Conservation (phyloP, 2,113 vertebrate genomes). For the Sinocyclocheilus rhinocerous region DNA sequence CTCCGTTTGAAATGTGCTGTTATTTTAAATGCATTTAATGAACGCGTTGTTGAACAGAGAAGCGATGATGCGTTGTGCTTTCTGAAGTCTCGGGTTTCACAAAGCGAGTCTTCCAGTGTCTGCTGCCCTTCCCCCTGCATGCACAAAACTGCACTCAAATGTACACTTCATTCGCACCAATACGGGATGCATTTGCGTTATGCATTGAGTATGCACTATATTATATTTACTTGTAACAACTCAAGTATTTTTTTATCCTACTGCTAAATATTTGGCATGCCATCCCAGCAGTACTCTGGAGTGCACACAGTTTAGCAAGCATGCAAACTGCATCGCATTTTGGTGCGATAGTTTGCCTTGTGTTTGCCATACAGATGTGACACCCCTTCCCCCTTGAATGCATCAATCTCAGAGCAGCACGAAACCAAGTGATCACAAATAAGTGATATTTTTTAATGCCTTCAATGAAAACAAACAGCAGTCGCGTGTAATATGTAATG, state of each 20-base stretch:
- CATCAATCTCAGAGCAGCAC: neutral
- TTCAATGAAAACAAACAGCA: neutral
- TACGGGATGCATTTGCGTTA: neutral
- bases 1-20: neutral
- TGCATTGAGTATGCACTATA: neutral
- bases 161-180: neutral
- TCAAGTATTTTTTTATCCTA: neutral
- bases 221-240: neutral
- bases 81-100: slow-evolving; percentile 75
- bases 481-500: neutral
- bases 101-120: slow-evolving; percentile 56
- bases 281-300: neutral
- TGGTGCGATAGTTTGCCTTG: slow-evolving; percentile 27
- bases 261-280: neutral
- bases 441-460: neutral
- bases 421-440: neutral
- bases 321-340: neutral
- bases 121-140: slow-evolving; percentile 47
- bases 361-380: slow-evolving; percentile 70
- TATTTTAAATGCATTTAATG: neutral
- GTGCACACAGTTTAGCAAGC: slow-evolving; percentile 12
- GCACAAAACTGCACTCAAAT: slow-evolving; percentile 21
- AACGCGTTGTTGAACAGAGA: neutral
- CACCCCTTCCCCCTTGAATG: slow-evolving; percentile 20
- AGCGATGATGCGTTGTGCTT: slow-evolving; percentile 32